phyloP scores from a whole-genome alignment of 2,113 vertebrate genomes.

The Fukomys damarensis region DNA sequence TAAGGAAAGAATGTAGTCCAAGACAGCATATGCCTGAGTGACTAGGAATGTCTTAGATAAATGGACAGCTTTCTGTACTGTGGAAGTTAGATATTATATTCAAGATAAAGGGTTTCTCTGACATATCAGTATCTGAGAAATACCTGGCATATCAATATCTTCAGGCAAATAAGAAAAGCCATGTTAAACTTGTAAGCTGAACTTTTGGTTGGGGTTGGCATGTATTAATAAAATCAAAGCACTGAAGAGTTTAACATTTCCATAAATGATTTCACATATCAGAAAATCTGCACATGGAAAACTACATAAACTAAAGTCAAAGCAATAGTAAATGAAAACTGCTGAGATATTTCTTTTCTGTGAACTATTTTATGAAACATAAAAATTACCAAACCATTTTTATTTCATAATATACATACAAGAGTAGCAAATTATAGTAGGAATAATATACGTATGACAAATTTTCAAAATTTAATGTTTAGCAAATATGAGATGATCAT shows the following conservation, averaged over 20 bases:
- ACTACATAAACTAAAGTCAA: background rate
- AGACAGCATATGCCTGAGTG: slow-evolving; percentile 68
- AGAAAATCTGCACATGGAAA: background rate
- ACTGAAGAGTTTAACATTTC: background rate
- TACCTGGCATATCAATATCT: slow-evolving; percentile 66
- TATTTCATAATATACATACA: background rate
- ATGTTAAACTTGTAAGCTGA: slow-evolving; percentile 66
- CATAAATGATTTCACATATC: background rate
- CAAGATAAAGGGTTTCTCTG: slow-evolving; percentile 77
- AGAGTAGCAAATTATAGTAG: background rate
- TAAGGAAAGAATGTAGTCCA: slow-evolving; percentile 68
- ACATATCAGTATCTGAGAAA: slow-evolving; percentile 70
- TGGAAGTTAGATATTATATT: slow-evolving; percentile 75
- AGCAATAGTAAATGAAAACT: background rate
- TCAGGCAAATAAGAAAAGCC: slow-evolving; percentile 74
- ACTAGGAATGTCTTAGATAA: slow-evolving; percentile 73
- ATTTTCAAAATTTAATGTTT: background rate
- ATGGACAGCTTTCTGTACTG: slow-evolving; percentile 77
- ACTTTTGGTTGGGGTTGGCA: background rate
- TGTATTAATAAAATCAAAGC: background rate
- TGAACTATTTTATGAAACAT: slow-evolving; percentile 21
- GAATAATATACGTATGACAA: background rate
- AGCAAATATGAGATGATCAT: background rate
- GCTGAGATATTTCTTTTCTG: background rate
- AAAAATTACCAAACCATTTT: background rate